Evolutionary conservation across 2,113 vertebrate species (phyloP).

Genomic region (Empidonax traillii): DNA sequence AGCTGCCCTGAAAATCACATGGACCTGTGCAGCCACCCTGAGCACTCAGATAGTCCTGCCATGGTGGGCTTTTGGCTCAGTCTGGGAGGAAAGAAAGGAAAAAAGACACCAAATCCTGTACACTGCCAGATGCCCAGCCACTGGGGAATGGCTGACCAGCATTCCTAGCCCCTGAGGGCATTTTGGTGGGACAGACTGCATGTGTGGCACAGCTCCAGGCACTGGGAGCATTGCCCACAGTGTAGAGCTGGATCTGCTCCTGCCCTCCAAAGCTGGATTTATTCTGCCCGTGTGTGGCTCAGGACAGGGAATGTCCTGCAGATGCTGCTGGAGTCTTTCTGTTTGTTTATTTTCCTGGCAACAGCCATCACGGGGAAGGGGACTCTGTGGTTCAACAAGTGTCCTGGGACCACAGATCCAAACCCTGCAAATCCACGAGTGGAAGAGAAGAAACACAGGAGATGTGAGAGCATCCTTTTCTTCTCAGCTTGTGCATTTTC

Average conservation of each 20-base stretch:
- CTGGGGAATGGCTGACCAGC: not conserved
- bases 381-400: not conserved
- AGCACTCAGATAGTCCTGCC: not conserved
- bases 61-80: not conserved
- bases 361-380: not conserved
- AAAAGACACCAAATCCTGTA: not conserved
- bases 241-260: not conserved
- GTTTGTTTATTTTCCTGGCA: conserved; percentile 1
- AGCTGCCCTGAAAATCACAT: not conserved
- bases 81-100: not conserved
- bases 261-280: not conserved
- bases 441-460: not conserved
- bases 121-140: not conserved
- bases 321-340: not conserved
- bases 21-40: not conserved
- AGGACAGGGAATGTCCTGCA: not conserved
- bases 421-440: not conserved
- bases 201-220: not conserved
- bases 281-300: not conserved
- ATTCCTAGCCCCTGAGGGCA: not conserved
- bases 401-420: not conserved
- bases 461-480: not conserved
- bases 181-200: not conserved
- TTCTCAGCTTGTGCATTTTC: not conserved
- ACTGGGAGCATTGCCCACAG: not conserved